Evolutionary conservation across 2,888 invertebrate genomes (phyloP), one percentile per base, ranked within the genome.

Genomic region (Microctonus brassicae): DNA sequence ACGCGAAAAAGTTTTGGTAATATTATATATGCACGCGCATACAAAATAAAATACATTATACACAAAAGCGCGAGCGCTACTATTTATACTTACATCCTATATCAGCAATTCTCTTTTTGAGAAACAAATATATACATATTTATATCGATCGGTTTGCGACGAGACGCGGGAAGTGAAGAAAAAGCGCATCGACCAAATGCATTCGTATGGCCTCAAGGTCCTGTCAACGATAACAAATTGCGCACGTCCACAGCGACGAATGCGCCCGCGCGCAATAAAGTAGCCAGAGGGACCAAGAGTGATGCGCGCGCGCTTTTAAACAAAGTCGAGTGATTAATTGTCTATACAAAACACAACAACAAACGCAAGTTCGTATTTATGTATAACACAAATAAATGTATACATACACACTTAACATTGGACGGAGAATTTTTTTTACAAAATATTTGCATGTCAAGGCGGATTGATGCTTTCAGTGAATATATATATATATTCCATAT

Each of bases 181-280:
- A 70, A 71, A 62, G 69, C 65, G 68, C 72, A 74, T 75, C 67
- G 64, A 74, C 75, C 39, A 39, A 74, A 75, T 75, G 69, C 57
- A 74, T 72, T 26, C 66, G 70, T 42, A 65, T 52, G 63, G 75
- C 55, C 65, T 74, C 64, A 52, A 70, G 68, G 69, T 70, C 69
- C 82, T 84, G 85, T 85, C 85, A 82, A 77, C 84, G 80, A 79
- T 86, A 86, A 86, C 86, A 86, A 86, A 86, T 86, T 86, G 86
- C 69, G 52, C 61, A 79, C 82, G 81, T 82, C 75, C 81, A 80
- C 79, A 65, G 81, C 81, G 79, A 70, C 66, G 66, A 68, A 76
- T 60, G 69, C 68, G 65, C 55, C 29, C 60, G 52, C 26, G 66
- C 65, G 58, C 58, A 2, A 4, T 6, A n/a, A n/a, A 65, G 73